These are phyloP conservation scores for Philaethria dido DNA, from an alignment of 2,888 invertebrate genomes.

Conservation along the genomic window DNA sequence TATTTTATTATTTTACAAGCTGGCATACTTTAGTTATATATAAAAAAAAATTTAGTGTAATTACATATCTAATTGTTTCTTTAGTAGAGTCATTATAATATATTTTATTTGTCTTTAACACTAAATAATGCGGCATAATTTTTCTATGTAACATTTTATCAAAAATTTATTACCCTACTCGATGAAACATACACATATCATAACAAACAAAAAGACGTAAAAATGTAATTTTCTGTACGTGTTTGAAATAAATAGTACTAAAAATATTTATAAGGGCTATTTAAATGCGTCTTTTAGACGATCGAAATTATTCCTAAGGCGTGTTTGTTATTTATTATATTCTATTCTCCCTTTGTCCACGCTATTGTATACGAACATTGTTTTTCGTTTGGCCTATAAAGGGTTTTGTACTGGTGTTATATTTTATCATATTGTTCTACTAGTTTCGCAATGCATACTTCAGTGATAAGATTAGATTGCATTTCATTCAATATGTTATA, in stretches of 20 bases:
- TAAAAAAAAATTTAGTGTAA: neutral
- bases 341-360: constrained; percentile 79
- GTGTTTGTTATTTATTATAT: constrained; percentile 74
- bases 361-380: constrained; percentile 72
- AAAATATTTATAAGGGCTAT: constrained; percentile 23
- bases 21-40: constrained; percentile 15
- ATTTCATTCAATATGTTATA: constrained; percentile 27
- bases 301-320: constrained; percentile 63
- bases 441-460: constrained; percentile 9
- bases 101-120: neutral
- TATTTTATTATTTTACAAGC: constrained; percentile 10
- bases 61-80: neutral
- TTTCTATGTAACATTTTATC: neutral
- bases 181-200: neutral
- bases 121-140: neutral
- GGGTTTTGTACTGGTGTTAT: constrained; percentile 49
- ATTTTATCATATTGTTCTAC: constrained; percentile 49
- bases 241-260: constrained; percentile 6
- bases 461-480: constrained; percentile 21
- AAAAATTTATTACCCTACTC: neutral
- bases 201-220: neutral
- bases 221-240: constrained; percentile 2
- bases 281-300: constrained; percentile 35
- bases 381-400: constrained; percentile 58
- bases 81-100: neutral